Conservation (phyloP, 2,113 vertebrate species). For the human region DNA sequence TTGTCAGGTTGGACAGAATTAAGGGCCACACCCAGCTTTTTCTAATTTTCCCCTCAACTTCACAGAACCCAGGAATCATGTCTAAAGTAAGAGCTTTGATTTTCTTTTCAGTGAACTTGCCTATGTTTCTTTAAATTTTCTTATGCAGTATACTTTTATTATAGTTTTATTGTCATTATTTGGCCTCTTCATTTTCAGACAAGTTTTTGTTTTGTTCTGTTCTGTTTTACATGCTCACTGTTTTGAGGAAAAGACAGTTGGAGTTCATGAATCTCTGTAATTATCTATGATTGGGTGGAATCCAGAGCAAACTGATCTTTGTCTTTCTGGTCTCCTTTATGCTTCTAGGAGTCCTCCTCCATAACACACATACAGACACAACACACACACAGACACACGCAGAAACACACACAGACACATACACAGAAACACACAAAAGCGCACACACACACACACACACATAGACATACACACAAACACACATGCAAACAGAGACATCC, state of each 20-base stretch:
- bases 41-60: accelerated
- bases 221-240: not conserved
- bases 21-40: accelerated
- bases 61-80: accelerated
- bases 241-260: not conserved
- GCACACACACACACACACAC: not conserved
- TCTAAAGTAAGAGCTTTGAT: accelerated
- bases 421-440: not conserved
- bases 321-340: no score
- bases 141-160: accelerated
- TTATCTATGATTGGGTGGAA: not conserved
- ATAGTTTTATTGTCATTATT: not conserved
- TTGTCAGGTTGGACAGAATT: not conserved
- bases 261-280: not conserved
- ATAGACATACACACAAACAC: not conserved
- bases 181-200: not conserved
- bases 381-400: not conserved
- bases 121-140: not conserved
- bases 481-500: not conserved
- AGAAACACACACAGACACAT: not conserved
- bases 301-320: not conserved
- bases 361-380: not conserved
- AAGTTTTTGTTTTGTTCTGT: not conserved
- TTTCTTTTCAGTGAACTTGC: no score
- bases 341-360: not conserved